A percentile compares a stretch with the other conserved stretches of the same genome.
phyloP scores from a whole-genome alignment of 2,888 invertebrate genomes.

The Apamea crenata region DNA sequence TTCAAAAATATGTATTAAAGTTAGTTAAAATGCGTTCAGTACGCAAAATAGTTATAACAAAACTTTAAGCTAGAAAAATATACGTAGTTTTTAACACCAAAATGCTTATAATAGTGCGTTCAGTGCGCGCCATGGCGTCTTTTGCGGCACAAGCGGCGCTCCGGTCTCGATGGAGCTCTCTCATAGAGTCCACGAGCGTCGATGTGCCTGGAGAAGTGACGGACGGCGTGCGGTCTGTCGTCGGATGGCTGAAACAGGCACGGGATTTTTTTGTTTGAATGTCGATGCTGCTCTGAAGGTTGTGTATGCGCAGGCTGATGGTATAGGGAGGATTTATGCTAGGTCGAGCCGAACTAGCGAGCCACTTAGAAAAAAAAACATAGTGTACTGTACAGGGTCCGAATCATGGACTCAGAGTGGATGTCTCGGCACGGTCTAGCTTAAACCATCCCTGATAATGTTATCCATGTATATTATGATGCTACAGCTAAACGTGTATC shows the following conservation, averaged over 20 bases:
- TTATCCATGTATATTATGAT: not conserved
- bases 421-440: not conserved
- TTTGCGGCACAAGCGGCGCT: constrained; percentile 93
- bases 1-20: not conserved
- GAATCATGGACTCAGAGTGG: not conserved
- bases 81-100: constrained; percentile 49
- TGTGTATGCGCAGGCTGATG: not conserved
- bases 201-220: constrained; percentile 92
- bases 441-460: constrained; percentile 6
- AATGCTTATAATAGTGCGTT: constrained; percentile 83
- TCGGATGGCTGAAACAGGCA: constrained; percentile 96
- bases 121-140: constrained; percentile 91
- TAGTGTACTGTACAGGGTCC: not conserved
- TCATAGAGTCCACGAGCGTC: constrained; percentile 93
- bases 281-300: constrained; percentile 23
- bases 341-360: not conserved
- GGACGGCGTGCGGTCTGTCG: constrained; percentile 94
- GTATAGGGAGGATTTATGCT: not conserved
- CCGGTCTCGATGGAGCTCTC: constrained; percentile 93
- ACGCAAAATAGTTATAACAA: constrained; percentile 56
- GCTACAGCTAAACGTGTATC: too few relatives aligned
- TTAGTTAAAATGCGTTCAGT: constrained; percentile 71
- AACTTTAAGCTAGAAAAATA: not conserved
- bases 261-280: constrained; percentile 51
- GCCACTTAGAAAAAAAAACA: not conserved